Evolutionary conservation across 2,113 vertebrate species (phyloP), one percentile per base, ranked within the genome.

Genomic region (Cyanoramphus novaezelandiae): DNA sequence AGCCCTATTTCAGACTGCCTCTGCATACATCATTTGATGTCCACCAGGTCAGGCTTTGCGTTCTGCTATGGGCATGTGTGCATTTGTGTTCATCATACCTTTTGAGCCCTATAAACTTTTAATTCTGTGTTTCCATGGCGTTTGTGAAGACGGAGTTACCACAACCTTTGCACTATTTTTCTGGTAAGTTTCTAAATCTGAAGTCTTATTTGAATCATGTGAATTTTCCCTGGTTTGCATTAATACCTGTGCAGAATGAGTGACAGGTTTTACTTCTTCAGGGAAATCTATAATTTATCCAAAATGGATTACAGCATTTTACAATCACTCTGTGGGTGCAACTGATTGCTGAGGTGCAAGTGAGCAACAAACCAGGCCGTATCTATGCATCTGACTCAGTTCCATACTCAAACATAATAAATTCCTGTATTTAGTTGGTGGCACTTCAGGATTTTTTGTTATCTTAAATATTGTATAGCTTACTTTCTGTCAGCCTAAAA

Each of bases 21-120:
- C 79, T 62, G 35, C 27, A 16, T 6, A 33, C 6, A 35, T 3
- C 28, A 15, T 68, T 20, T 41, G n/a, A 46, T 18, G 10, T 31
- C 27, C 33, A 39, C 31, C 2, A 3, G 62, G 17, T 29, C 10
- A 49, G 47, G 11, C 3, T 6, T 31, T 5, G 6, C 57, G 19
- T 65, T 37, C 6, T 5, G 2, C 17, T 44, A 9, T 35, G 23
- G 3, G 17, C 5, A 11, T 50, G 6, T 37, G 12, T 76, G 12
- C 13, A 20, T 2, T 3, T 31, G 8, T 37, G 14, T 63, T 4
- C 6, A 44, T 24, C 27, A 13, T 0, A 13, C 13, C 1, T 67
- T 44, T 25, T 19, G 47, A 78, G 15, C 3, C 10, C 7, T n/a
- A 8, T 14, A 57, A 87, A 35, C 1, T 16, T 71, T 50, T 50